Evolutionary conservation across 1,140 invertebrate species (phyloP).

Genomic region (Venturia canescens): DNA sequence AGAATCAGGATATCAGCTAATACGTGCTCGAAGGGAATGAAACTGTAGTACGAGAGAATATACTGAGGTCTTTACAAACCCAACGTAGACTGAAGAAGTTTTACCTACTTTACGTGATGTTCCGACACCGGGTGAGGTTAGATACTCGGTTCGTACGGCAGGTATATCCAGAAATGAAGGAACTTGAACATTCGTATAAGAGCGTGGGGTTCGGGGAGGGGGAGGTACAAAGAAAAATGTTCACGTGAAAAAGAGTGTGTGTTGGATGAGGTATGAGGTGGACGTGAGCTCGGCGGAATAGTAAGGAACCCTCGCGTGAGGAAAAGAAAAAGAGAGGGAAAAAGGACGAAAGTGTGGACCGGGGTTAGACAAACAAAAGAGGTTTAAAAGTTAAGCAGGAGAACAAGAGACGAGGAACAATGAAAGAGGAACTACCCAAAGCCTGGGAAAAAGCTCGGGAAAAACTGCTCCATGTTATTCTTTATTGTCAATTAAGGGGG

Average conservation of each 20-base stretch:
- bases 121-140: background rate
- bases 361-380: background rate
- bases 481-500: too few relatives aligned
- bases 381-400: background rate
- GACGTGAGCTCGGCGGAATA: constrained; percentile 1
- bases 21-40: background rate
- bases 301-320: too few relatives aligned
- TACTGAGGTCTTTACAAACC: background rate
- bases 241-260: constrained; percentile 23
- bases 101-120: constrained; percentile 27
- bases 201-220: background rate
- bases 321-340: background rate
- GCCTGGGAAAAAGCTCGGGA: too few relatives aligned
- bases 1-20: too few relatives aligned
- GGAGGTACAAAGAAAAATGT: background rate
- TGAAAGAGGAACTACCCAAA: background rate
- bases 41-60: background rate
- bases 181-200: constrained; percentile 36
- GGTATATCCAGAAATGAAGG: constrained; percentile 8
- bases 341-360: constrained; percentile 9
- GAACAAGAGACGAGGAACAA: background rate
- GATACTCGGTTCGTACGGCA: background rate
- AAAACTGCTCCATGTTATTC: too few relatives aligned
- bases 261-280: constrained; percentile 11
- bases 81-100: background rate